A percentile compares a stretch with the other conserved stretches of the same genome.
Conservation (phyloP, 2,888 invertebrate species). For the Scaptomyza reducta region DNA sequence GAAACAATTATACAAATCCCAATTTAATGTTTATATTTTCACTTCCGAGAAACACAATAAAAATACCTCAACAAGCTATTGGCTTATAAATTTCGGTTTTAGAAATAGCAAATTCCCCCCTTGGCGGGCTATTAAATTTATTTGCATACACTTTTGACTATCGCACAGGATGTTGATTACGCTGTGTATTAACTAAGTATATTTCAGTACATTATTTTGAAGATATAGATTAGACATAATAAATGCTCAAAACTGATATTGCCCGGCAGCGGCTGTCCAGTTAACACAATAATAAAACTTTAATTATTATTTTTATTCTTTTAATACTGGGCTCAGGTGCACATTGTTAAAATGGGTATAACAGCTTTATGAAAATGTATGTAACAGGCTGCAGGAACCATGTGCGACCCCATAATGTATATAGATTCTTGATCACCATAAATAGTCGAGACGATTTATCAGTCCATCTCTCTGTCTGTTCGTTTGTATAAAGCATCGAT, state of each 20-base stretch:
- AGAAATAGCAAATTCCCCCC: neutral
- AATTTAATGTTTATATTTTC: constrained; percentile 3
- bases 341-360: neutral
- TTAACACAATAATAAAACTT: constrained; percentile 57
- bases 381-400: neutral
- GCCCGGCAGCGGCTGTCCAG: constrained; percentile 20
- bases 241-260: constrained; percentile 59
- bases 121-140: constrained; percentile 34
- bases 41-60: constrained; percentile 17
- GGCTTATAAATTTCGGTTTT: constrained; percentile 35
- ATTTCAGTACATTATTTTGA: constrained; percentile 54
- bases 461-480: too few relatives aligned
- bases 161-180: constrained; percentile 72
- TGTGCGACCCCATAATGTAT: neutral
- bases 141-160: constrained; percentile 62
- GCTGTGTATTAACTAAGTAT: constrained; percentile 38
- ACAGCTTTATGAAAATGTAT: too few relatives aligned
- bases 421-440: too few relatives aligned
- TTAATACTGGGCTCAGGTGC: neutral
- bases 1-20: too few relatives aligned
- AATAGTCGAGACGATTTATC: too few relatives aligned
- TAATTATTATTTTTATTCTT: constrained; percentile 44
- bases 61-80: constrained; percentile 23
- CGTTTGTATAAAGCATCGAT: too few relatives aligned
- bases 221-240: constrained; percentile 69